phyloP scores from a whole-genome alignment of 2,113 vertebrate species.

The Regulus satrapa region DNA sequence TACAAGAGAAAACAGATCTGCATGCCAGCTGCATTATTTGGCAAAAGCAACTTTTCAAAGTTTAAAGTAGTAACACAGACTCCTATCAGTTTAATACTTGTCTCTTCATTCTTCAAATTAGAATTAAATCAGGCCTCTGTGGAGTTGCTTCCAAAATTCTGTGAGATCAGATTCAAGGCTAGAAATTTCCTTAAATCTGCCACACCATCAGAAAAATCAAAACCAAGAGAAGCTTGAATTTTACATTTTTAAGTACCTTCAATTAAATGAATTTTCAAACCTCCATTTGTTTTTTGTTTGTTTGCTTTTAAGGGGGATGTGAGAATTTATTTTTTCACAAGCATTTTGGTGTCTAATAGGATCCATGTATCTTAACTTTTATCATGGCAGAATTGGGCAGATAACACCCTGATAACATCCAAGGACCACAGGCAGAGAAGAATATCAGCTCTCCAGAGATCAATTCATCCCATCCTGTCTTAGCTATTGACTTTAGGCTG shows the following conservation, averaged over 20 bases:
- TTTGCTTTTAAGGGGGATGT: not conserved
- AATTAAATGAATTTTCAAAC: not conserved
- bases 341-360: not conserved
- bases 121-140: not conserved
- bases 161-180: not conserved
- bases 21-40: not conserved
- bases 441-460: not conserved
- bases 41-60: not conserved
- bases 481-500: not conserved
- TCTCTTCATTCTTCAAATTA: not conserved
- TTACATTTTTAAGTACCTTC: not conserved
- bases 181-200: not conserved
- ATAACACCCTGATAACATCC: not conserved
- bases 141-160: not conserved
- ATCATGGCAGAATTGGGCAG: not conserved
- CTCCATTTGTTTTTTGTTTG: rapidly evolving
- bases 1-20: not conserved
- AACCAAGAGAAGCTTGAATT: not conserved
- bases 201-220: not conserved
- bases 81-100: not conserved
- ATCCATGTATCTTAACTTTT: not conserved
- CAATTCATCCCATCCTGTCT: not conserved
- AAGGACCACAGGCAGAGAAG: not conserved
- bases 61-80: not conserved
- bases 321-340: not conserved